These are phyloP conservation scores for Hirtodrosophila alboralis DNA, from an alignment of 2,888 invertebrate genomes.

Conservation along the genomic window DNA sequence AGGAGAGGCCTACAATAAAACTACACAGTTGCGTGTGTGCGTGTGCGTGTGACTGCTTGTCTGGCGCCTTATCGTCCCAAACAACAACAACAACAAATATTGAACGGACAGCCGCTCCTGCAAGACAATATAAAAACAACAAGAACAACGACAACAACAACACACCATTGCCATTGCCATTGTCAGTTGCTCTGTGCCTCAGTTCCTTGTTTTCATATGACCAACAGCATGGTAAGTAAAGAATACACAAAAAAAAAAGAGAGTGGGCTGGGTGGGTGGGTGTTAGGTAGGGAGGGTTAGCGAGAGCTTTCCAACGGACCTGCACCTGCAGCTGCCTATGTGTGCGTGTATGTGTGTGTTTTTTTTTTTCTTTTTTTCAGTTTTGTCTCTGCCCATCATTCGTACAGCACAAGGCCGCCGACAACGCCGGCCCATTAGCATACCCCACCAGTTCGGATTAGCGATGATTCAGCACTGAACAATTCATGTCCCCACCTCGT, in stretches of 20 bases:
- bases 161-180: slow-evolving; percentile 46
- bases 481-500: too few relatives aligned
- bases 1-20: slow-evolving; percentile 24
- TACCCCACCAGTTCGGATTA: too few relatives aligned
- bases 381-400: slow-evolving; percentile 40
- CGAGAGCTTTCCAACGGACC: slow-evolving; percentile 42
- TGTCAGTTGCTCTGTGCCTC: slow-evolving; percentile 23
- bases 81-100: slow-evolving; percentile 15
- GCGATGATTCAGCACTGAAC: too few relatives aligned
- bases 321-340: slow-evolving; percentile 37
- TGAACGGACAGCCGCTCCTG: slow-evolving; percentile 42
- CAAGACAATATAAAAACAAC: not conserved
- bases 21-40: slow-evolving; percentile 30
- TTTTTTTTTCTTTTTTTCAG: slow-evolving; percentile 16
- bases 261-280: not conserved
- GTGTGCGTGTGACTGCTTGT: slow-evolving; percentile 3
- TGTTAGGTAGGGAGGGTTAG: slow-evolving; percentile 18
- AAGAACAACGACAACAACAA: slow-evolving; percentile 9
- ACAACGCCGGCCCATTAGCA: slow-evolving; percentile 32
- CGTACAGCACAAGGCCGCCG: slow-evolving; percentile 42
- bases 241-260: slow-evolving; percentile 6
- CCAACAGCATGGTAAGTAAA: slow-evolving; percentile 53
- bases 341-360: slow-evolving; percentile 12
- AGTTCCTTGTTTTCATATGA: slow-evolving; percentile 43
- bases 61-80: slow-evolving; percentile 31